phyloP scores from a whole-genome alignment of 2,113 vertebrate genomes.

The Erythrolamprus reginae region DNA sequence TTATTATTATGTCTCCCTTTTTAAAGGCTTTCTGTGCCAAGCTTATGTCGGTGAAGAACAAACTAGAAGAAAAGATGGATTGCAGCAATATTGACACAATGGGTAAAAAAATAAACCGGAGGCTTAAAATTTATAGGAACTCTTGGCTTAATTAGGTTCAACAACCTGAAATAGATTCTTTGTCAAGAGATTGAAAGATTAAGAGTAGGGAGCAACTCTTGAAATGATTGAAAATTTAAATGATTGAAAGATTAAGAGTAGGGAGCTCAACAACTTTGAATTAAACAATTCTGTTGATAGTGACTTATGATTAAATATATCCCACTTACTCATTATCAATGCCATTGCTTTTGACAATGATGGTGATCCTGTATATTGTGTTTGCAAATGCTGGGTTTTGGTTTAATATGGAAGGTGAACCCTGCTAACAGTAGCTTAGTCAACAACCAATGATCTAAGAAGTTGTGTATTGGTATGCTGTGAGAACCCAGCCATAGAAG shows the following conservation, averaged over 20 bases:
- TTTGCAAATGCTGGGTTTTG: not conserved
- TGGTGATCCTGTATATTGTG: not conserved
- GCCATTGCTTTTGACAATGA: not conserved
- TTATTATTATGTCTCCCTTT: not conserved
- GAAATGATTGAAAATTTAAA: not conserved
- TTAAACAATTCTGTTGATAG: not conserved
- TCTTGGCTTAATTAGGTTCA: not conserved
- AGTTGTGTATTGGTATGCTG: not conserved
- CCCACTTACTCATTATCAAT: not conserved
- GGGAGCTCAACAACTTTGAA: not conserved
- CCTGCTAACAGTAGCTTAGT: not conserved
- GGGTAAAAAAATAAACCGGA: conserved; percentile 52
- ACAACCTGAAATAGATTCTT: not conserved
- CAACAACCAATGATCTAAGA: not conserved
- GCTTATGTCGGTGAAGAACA: not conserved
- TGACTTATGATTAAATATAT: not conserved
- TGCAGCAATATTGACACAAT: conserved; percentile 14
- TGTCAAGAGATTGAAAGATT: not conserved
- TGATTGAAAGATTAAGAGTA: not conserved
- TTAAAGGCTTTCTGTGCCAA: conserved; percentile 50
- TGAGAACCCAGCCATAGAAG: not conserved
- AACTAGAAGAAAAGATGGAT: not conserved
- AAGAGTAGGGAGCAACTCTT: not conserved
- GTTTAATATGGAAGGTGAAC: not conserved
- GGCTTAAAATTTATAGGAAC: not conserved